Base-by-base conservation (phyloP, 2,888 invertebrate species). In the Entomobrya multifasciata region DNA sequence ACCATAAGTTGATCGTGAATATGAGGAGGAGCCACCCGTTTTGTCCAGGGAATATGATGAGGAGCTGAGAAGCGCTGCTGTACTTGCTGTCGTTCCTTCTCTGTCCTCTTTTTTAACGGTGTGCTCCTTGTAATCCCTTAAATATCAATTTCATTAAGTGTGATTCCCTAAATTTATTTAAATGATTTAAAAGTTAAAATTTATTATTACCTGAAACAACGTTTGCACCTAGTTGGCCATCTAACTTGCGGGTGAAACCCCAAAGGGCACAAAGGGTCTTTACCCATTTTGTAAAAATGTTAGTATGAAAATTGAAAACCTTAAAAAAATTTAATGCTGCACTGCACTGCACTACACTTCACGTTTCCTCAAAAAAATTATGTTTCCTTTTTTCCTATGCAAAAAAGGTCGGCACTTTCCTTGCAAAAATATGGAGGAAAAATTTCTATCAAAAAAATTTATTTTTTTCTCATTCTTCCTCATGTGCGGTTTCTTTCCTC, bases 231-330 rank as follows among this genome's bases (percentile, higher is more conserved):
- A 85, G 97, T 97, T 72, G 97, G 97, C 96, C 97, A 97, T 92
- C 97, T 95, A 91, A 97, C 97, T 94, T 98, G 97, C 87, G 98
- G 97, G 94, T 97, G 97, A 93, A 98, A 98, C 65, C 98, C 98
- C 92, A 97, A 94, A 89, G 97, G 97, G 93, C 97, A 97, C 91
- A 97, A 93, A 89, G 97, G 96, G 93, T 97, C 97, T 91, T 91
- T 91, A n/a, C 87, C 88, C 91, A 90, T 91, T 85, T 86, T 87
- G 22, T 57, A 52, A 27, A 49, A 49, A 30, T 8, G 20, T 3
- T 2, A 22, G 22, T 70, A 72, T 52, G 4, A 49, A 72, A 22
- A 11, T 52, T 2, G 6, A 17, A 52, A 17, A 52, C 17, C 52
- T 17, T 52, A 17, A 52, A 52, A 52, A 13, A 13, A n/a, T 13